Evolutionary conservation across 2,113 vertebrate genomes (phyloP).

Genomic region (Calyptommatus sinebrachiatus): DNA sequence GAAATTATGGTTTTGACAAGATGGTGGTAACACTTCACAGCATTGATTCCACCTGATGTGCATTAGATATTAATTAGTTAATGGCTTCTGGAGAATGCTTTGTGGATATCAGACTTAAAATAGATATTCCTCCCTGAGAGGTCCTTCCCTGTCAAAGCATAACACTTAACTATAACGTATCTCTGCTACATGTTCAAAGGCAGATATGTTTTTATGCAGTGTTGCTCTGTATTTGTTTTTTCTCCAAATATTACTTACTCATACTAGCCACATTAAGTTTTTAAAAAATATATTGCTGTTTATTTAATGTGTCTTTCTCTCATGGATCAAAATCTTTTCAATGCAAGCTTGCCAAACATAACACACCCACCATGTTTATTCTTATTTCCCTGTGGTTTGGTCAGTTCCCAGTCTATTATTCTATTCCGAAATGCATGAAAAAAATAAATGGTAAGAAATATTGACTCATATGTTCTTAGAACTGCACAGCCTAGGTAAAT

Average conservation of each 20-base stretch:
- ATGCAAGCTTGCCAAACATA: conserved; percentile 42
- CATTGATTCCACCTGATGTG: no score
- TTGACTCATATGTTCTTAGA: conserved; percentile 42
- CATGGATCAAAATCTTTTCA: conserved; percentile 55
- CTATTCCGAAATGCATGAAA: conserved; percentile 33
- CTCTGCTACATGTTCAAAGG: background rate
- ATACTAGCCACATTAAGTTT: background rate
- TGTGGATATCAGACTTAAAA: no score
- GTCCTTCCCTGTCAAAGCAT: no score
- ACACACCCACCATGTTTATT: conserved; percentile 35
- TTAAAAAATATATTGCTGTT: conserved; percentile 31
- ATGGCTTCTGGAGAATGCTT: no score
- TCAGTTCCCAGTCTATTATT: conserved; percentile 58
- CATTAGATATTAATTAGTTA: no score
- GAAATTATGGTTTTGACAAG: background rate
- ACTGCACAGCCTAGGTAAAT: conserved; percentile 49
- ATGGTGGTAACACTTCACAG: no score
- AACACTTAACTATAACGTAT: no score
- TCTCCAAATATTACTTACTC: background rate
- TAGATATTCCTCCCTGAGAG: no score
- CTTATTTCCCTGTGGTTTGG: conserved; percentile 57
- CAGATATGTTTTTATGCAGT: background rate
- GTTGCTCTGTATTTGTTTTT: background rate
- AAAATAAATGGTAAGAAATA: conserved; percentile 58
- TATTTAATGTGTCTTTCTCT: conserved; percentile 37